phyloP scores from a whole-genome alignment of 2,113 vertebrate genomes.

The Corydoras maculifer region DNA sequence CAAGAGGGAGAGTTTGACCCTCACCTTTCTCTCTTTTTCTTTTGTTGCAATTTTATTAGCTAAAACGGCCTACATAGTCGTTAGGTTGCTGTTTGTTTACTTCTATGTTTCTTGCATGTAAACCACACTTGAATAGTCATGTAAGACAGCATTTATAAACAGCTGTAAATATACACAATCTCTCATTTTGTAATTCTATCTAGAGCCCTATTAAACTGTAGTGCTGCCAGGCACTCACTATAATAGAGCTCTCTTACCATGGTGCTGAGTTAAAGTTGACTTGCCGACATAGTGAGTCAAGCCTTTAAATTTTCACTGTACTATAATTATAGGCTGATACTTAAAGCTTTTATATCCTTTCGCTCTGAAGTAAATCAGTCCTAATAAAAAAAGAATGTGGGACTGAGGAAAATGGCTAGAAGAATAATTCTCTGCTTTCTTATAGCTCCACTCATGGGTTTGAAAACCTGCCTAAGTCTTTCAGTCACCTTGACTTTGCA shows the following conservation, averaged over 20 bases:
- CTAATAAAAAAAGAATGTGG: constrained; percentile 70
- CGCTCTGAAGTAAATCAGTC: constrained; percentile 72
- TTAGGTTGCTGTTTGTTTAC: not conserved
- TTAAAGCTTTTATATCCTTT: constrained; percentile 74
- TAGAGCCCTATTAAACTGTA: constrained; percentile 62
- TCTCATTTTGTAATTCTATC: constrained; percentile 46
- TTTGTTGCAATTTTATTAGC: not conserved
- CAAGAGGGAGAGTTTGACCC: constrained; percentile 71
- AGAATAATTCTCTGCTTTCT: constrained; percentile 61
- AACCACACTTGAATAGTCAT: constrained; percentile 8
- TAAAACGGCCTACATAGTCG: not conserved
- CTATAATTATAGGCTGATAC: constrained; percentile 69
- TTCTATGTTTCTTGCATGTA: not conserved
- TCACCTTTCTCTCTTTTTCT: constrained; percentile 57
- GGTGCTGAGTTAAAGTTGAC: constrained; percentile 61
- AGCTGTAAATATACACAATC: constrained; percentile 5
- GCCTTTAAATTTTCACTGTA: constrained; percentile 71
- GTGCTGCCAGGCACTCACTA: constrained; percentile 50
- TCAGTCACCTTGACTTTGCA: constrained; percentile 78
- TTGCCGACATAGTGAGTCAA: constrained; percentile 72
- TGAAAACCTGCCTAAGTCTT: constrained; percentile 63
- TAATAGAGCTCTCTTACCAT: constrained; percentile 59
- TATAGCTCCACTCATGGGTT: constrained; percentile 33
- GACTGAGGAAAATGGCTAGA: constrained; percentile 59
- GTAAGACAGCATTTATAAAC: constrained; percentile 57